Evolutionary conservation across 2,113 vertebrate species (phyloP), one percentile per base, ranked within the genome.

Genomic region (Oryzias melastigma): DNA sequence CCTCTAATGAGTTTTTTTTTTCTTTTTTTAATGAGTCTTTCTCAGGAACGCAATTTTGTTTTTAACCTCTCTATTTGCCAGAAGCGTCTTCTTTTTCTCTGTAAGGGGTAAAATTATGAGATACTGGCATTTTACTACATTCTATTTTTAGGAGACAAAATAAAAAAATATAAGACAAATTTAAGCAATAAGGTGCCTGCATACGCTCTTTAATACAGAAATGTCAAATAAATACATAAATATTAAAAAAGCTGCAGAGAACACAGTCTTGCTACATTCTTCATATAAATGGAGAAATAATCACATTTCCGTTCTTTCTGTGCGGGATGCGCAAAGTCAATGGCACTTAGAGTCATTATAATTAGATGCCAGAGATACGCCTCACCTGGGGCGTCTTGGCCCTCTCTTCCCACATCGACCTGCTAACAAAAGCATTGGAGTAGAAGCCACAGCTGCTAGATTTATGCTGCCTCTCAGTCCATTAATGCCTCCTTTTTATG

Each of bases 401-500:
- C 58, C 55, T 66, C 67, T 71, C 66, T 50, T 65, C 52, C 63
- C 27, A 12, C 59, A 45, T 54, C 4, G 19, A 61, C 46, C 56
- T 49, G 18, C 64, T 65, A 77, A 62, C 68, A 49, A 40, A 66
- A 54, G 53, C 74, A 25, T 16, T 40, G 66, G 70, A 73, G 53
- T 17, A 40, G 22, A 63, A 48, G 64, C 19, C 63, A 53, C 7
- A 5, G 58, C 57, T 41, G 57, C 47, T 50, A 73, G 84, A 86
- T 88, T 88, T 83, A 87, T 83, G 62, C n/a, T 19, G 15, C 56
- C 71, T 61, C 41, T 70, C 82, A 83, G 68, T 87, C 86, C 78
- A 88, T 90, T 89, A 85, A 85, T 68, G 81, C 75, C 62, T 62
- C 41, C 29, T 71, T 81, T 86, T 87, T 85, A 81, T 86, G 75